Evolutionary conservation across 2,113 vertebrate species (phyloP).

Genomic region (Ptilorrhoa leucosticta): DNA sequence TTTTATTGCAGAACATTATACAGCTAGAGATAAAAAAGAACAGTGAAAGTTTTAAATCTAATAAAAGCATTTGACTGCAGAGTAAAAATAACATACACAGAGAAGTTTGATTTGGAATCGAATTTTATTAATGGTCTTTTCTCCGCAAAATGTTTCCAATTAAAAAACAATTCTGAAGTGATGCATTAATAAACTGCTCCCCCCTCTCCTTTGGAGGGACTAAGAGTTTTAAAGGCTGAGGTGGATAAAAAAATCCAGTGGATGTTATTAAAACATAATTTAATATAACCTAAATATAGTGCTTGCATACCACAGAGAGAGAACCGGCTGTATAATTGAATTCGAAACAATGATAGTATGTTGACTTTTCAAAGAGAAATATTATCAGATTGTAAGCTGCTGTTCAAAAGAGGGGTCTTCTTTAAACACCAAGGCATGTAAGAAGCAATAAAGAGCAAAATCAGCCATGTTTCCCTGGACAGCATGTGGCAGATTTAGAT

Average conservation of each 20-base stretch:
- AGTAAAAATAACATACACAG: conserved; percentile 79
- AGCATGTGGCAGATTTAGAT: conserved; percentile 16
- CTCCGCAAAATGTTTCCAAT: conserved; percentile 80
- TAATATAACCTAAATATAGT: conserved; percentile 65
- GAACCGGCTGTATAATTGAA: conserved; percentile 50
- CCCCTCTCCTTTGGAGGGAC: conserved; percentile 50
- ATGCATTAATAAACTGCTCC: conserved; percentile 73
- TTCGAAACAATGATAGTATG: conserved; percentile 55
- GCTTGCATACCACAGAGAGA: conserved; percentile 50
- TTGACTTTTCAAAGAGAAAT: conserved; percentile 68
- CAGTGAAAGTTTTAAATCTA: conserved; percentile 83
- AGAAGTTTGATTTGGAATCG: conserved; percentile 77
- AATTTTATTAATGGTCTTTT: conserved; percentile 79
- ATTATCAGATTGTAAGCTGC: conserved; percentile 62
- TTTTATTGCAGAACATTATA: conserved; percentile 80
- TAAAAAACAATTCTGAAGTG: conserved; percentile 78
- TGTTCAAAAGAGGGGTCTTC: conserved; percentile 48
- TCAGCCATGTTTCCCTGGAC: not conserved
- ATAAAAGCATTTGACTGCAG: conserved; percentile 81
- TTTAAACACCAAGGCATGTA: conserved; percentile 33
- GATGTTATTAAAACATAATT: conserved; percentile 75
- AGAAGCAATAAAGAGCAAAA: conserved; percentile 53
- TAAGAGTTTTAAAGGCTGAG: conserved; percentile 62
- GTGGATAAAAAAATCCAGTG: conserved; percentile 60
- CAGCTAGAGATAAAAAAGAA: conserved; percentile 77